These are phyloP conservation scores for Numenius phaeopus DNA, from an alignment of 2,797 vertebrate genomes.

Conservation along the genomic window DNA sequence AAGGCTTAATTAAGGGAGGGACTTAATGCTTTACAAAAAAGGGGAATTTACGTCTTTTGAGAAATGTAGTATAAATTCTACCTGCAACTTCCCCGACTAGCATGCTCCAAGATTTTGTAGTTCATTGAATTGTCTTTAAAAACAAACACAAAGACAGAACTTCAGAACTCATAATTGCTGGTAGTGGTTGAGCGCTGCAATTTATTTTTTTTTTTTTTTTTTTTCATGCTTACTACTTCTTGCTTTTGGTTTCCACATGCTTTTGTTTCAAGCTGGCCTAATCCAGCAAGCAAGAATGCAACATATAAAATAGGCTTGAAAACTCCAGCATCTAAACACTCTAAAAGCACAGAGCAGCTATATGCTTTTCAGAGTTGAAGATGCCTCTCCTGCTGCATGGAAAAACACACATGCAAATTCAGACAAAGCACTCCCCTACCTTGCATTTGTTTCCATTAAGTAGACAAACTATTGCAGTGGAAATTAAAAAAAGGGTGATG, in stretches of 20 bases:
- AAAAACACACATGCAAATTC: constrained; percentile 54
- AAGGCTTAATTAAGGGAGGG: constrained; percentile 94
- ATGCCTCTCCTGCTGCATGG: neutral
- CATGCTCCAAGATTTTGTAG: constrained; percentile 56
- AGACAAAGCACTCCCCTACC: constrained; percentile 62
- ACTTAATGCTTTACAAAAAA: constrained; percentile 78
- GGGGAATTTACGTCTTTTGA: constrained; percentile 64
- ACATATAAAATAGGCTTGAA: constrained; percentile 33
- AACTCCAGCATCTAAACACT: constrained; percentile 62
- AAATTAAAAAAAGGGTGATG: constrained; percentile 42
- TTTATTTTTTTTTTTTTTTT: constrained; percentile 43
- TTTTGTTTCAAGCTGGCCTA: constrained; percentile 62
- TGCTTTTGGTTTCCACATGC: constrained; percentile 76
- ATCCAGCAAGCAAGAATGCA: constrained; percentile 57
- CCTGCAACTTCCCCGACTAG: constrained; percentile 75
- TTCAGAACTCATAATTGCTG: constrained; percentile 70
- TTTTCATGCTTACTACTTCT: constrained; percentile 74
- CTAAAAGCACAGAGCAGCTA: constrained; percentile 39
- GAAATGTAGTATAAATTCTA: constrained; percentile 75
- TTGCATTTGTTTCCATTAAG: constrained; percentile 43
- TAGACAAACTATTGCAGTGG: constrained; percentile 49
- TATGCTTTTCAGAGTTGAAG: constrained; percentile 43
- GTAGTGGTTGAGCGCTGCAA: neutral
- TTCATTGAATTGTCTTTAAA: constrained; percentile 42
- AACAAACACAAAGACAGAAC: constrained; percentile 56